Evolutionary conservation across 1,140 invertebrate genomes (phyloP), one percentile per base, ranked within the genome.

Genomic region (Meloidogyne hapla): DNA sequence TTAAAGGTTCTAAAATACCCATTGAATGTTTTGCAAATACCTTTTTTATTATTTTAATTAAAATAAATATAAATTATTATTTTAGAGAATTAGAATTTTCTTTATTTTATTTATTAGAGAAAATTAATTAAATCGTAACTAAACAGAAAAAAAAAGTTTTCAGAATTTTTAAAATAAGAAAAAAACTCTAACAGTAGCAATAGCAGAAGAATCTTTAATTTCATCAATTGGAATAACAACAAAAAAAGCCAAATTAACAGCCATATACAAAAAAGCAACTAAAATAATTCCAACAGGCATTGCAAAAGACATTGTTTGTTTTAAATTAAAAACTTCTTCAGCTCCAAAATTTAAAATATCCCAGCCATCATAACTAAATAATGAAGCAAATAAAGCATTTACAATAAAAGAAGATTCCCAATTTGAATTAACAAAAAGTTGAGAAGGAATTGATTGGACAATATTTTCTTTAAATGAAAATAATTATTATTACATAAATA

Each of bases 321-420:
- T 81, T 25, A 84, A 84, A 72, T 85, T 85, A 26, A 72, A 74
- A 38, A 83, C 63, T 56, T 85, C 81, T 48, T 80, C 83, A 40
- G 76, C 83, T 38, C 81, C 81, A 64, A 83, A 82, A 63, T 85
- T 85, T 23, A 83, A 76, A 62, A 83, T 85, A 65, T 83, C 81
- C 81, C 81, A 83, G 23, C 80, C 81, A 65, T 81, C 73, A 74
- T 74, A 81, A 33, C 33, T 61, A 63, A 84, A 83, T 26, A 84
- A 67, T 21, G 81, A 81, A 15, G 78, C 74, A 63, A 84, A 84
- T 12, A 83, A 68, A 18, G 83, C 82, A 48, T 67, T 69, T 15
- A 72, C 83, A 21, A 83, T 42, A 18, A 40, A 65, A 13, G 25
- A 61, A 23, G 68, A 40, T 33, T 78, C 65, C 18, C 42, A 40